Base-by-base conservation (phyloP, 2,888 invertebrate genomes). In the Byasa hedistus region DNA sequence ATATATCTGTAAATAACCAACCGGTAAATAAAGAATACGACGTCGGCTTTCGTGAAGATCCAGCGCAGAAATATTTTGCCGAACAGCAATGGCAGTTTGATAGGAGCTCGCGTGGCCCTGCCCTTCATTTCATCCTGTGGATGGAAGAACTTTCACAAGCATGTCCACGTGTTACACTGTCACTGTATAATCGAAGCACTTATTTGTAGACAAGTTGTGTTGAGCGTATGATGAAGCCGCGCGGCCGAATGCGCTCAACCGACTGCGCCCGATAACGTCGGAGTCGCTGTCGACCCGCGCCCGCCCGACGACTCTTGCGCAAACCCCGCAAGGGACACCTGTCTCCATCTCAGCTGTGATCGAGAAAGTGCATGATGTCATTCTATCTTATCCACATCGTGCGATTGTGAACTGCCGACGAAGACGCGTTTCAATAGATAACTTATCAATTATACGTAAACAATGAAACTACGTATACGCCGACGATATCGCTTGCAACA, bases 1-100 rank as follows among this genome's bases (percentile, higher is more conserved):
- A 7, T 17, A 54, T 64, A 64, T 58, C 58, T 44, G 24, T 54
- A 59, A 59, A 44, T n/a, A 21, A 51, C 51, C n/a, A 93, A 94
- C 86, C 94, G 93, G 85, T 94, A 93, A 76, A 94, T 89, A 77
- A 94, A 89, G 77, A 93, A 92, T 80, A 93, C 91, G 66, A 93
- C 82, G 78, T 94, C 93, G 36, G 93, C 93, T 79, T 93, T 94
- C 66, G 93, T 93, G 74, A 94, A 90, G 66, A 94, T 90, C 94
- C 95, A 95, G 72, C 94, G 93, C 62, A 93, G 84, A 57, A 94
- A 81, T 74, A 93, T 86, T 76, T 92, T 93, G 72, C 93, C 93
- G 72, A 93, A 80, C 70, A 92, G 84, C 80, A 86, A 80, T 66
- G 89, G 85, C 76, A 89, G 75, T 72, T 84, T 83, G 69, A 72